Evolutionary conservation across 1,140 invertebrate genomes (phyloP), one percentile per base, ranked within the genome.

Genomic region (Drosophila quadrilineata): DNA sequence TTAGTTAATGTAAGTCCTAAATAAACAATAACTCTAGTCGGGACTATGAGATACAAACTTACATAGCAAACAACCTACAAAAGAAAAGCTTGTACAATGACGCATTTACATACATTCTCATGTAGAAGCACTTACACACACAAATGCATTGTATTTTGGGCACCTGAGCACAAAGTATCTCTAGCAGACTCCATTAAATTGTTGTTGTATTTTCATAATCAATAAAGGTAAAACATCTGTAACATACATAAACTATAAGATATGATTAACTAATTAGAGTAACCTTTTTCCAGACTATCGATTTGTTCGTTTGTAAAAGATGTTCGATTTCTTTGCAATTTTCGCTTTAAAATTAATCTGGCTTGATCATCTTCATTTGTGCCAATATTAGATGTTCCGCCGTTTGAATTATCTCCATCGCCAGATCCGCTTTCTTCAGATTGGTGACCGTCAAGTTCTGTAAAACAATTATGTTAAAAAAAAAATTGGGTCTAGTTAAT

Each of bases 251-350:
- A 26, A n/a, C n/a, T n/a, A n/a, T n/a, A n/a, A n/a, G n/a, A n/a
- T n/a, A n/a, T n/a, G n/a, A n/a, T n/a, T n/a, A n/a, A n/a, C n/a
- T n/a, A n/a, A n/a, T n/a, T n/a, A n/a, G n/a, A n/a, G n/a, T n/a
- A n/a, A 98, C 97, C 97, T 95, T 98, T 98, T 91, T 99, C 99
- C 57, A 99, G 92, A 70, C 96, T 97, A 90, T 99, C 98, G 75
- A 99, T 99, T 91, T 99, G 98, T 82, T 99, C 97, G 88, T 98
- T 99, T 67, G 97, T 99, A 91, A 99, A 99, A 56, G 98, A 99
- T 52, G 98, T 99, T 74, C 98, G 92, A 91, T 99, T 99, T 68
- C 98, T 92, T 91, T 99, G 98, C 54, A 99, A 93, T 91, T 99
- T 99, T 85, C 98, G 91, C 91, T 99, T 99, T 6, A 98, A 92